phyloP scores from a whole-genome alignment of 1,140 invertebrate genomes.

The Dreissena rostriformis region DNA sequence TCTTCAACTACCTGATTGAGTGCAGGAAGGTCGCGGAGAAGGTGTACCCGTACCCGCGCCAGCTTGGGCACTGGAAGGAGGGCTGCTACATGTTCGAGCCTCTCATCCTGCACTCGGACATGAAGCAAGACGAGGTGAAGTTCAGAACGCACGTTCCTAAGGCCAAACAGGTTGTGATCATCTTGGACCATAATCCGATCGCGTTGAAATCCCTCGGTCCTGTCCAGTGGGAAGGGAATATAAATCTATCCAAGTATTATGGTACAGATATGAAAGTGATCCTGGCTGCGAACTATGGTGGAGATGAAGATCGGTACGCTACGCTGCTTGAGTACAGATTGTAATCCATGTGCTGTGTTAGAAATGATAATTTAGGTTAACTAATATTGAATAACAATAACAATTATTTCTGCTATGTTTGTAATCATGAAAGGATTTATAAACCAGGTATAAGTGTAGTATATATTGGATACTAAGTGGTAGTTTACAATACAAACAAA shows the following conservation, averaged over 20 bases:
- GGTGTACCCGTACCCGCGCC: constrained; percentile 76
- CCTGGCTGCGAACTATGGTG: constrained; percentile 79
- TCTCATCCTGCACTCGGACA: constrained; percentile 62
- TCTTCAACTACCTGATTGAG: constrained; percentile 80
- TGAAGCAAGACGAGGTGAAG: constrained; percentile 60
- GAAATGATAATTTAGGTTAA: no score
- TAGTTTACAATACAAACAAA: no score
- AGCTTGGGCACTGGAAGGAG: constrained; percentile 81
- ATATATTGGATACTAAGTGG: no score
- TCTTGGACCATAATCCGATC: constrained; percentile 77
- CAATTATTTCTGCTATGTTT: no score
- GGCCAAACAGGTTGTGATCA: constrained; percentile 77
- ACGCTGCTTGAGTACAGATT: constrained; percentile 78
- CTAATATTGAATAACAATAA: no score
- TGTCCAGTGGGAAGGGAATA: constrained; percentile 76
- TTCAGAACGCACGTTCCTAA: constrained; percentile 75
- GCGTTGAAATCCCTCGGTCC: constrained; percentile 66
- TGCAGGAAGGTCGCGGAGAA: constrained; percentile 62
- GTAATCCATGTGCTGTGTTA: constrained; percentile 37
- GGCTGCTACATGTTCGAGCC: constrained; percentile 80
- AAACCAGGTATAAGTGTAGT: no score
- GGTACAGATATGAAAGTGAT: constrained; percentile 70
- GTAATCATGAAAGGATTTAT: no score
- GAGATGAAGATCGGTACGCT: constrained; percentile 74
- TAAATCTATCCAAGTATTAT: constrained; percentile 66